phyloP scores from a whole-genome alignment of 1,140 invertebrate species.

The Formica selysi region DNA sequence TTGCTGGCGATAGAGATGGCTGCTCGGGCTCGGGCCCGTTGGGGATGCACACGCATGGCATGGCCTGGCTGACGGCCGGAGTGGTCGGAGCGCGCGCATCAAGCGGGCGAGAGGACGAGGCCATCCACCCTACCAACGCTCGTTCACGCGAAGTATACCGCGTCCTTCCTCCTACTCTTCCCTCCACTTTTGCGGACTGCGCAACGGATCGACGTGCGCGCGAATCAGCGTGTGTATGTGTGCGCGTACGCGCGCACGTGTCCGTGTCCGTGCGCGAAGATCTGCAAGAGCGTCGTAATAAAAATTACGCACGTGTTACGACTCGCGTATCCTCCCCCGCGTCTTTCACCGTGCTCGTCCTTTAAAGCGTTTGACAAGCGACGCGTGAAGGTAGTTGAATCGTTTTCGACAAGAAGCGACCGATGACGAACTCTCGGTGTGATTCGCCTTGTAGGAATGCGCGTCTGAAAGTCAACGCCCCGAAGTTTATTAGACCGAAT shows the following conservation, averaged over 20 bases:
- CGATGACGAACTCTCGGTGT: conserved; percentile 1
- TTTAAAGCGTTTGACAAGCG: conserved; percentile 8
- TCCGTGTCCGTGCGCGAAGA: background rate
- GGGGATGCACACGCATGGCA: conserved; percentile 63
- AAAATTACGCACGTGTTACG: conserved; percentile 39
- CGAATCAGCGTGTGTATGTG: background rate
- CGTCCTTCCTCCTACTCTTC: conserved; percentile 4
- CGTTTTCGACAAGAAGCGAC: conserved; percentile 8
- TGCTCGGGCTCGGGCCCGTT: conserved; percentile 34
- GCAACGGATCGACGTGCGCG: conserved; percentile 3
- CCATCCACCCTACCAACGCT: conserved; percentile 66
- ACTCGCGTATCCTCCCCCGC: background rate
- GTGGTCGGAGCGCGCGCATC: conserved; percentile 61
- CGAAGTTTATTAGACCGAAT: conserved; percentile 36
- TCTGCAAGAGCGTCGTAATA: background rate
- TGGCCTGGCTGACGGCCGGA: conserved; percentile 30
- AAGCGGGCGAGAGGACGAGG: conserved; percentile 22
- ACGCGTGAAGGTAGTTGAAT: conserved; percentile 27
- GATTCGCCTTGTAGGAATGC: conserved; percentile 48
- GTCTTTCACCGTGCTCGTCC: background rate
- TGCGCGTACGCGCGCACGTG: background rate
- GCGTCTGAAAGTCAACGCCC: conserved; percentile 21
- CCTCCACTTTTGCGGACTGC: conserved; percentile 15
- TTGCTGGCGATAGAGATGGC: conserved; percentile 76
- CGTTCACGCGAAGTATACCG: conserved; percentile 49